phyloP scores from a whole-genome alignment of 2,888 invertebrate genomes.

The Ormyrus rosae region DNA sequence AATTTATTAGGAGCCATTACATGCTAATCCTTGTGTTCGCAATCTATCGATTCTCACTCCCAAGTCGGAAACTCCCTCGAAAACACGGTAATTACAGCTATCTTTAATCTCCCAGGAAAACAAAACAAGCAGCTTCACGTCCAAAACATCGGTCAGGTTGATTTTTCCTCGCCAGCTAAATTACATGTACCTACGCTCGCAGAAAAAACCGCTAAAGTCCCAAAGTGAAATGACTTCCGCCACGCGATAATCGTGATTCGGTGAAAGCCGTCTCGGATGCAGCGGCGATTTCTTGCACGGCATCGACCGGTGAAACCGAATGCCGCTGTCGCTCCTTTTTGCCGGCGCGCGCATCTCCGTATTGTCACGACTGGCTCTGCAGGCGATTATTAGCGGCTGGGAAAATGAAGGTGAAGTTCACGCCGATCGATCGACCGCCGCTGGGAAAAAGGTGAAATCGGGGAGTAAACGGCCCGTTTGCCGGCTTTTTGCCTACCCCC shows the following conservation, averaged over 20 bases:
- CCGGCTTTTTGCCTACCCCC: background rate
- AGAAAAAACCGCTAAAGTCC: slow-evolving; percentile 22
- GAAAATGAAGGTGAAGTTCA: slow-evolving; percentile 43
- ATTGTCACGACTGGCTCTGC: slow-evolving; percentile 35
- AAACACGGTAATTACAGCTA: no score
- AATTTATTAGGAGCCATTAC: no score
- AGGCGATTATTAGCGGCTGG: background rate
- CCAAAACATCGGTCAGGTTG: no score
- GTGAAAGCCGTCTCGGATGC: slow-evolving; percentile 57
- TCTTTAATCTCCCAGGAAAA: no score
- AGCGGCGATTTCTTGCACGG: slow-evolving; percentile 49
- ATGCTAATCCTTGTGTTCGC: no score
- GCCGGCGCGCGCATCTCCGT: background rate
- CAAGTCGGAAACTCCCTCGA: no score
- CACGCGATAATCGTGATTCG: slow-evolving; percentile 52
- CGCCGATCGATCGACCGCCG: slow-evolving; percentile 9
- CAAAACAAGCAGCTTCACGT: no score
- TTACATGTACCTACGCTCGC: background rate
- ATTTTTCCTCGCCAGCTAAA: background rate
- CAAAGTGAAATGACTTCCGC: slow-evolving; percentile 55
- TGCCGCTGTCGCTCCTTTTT: background rate
- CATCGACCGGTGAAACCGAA: slow-evolving; percentile 44
- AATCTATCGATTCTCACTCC: no score
- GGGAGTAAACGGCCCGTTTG: background rate
- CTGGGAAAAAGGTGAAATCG: slow-evolving; percentile 28